Evolutionary conservation across 2,888 invertebrate genomes (phyloP), one percentile per base, ranked within the genome.

Genomic region (Acleris cristana): DNA sequence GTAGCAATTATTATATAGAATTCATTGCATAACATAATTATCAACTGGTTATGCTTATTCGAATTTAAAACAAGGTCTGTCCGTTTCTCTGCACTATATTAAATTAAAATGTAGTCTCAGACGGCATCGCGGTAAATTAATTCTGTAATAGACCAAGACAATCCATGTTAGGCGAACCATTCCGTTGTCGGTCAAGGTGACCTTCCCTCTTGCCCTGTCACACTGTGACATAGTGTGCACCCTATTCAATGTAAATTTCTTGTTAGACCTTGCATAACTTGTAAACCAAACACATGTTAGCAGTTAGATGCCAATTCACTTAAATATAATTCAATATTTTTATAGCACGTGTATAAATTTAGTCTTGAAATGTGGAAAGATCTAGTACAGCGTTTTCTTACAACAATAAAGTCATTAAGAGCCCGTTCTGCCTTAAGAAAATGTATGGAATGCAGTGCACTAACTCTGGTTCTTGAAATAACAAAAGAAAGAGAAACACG

Each of bases 171-270:
- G 52, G 51, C 23, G 81, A 81, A 79, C 75, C 73, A 74, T 79
- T 77, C 73, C 74, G 82, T 76, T 78, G 80, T 81, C 85, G 85
- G 86, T 86, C 89, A 91, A 91, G 90, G 90, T 91, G 90, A 90
- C 90, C 90, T 88, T 87, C 85, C 79, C 79, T 74, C 72, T 75
- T 78, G 77, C 81, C 77, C 83, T 80, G 82, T 84, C 85, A 83
- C 85, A 86, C 83, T 80, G 82, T 80, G 79, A 84, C 80, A 84
- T 85, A 84, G 82, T 85, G 81, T 54, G 84, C 84, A 85, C 81
- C 81, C 85, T 81, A 89, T 91, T 92, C 86, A 90, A 90, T 90
- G 88, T 87, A 87, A 92, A 90, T 90, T 86, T 81, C 76, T 69
- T 72, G 69, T 74, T 76, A 86, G 83, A 79, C 84, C 86, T 87